Conservation (phyloP, 1,140 invertebrate genomes). For the Antheraea pernyi region DNA sequence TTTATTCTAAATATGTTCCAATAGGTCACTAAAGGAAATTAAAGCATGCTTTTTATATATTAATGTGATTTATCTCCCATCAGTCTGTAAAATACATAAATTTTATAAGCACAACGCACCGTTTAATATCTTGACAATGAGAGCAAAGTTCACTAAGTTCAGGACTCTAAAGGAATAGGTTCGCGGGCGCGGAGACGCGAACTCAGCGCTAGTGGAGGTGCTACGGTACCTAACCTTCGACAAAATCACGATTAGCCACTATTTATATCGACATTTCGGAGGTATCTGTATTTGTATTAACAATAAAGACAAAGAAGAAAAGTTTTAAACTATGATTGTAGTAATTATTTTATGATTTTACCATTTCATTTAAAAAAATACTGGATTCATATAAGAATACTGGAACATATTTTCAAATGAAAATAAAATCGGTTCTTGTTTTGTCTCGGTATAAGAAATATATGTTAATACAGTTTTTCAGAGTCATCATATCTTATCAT, state of each 20-base stretch:
- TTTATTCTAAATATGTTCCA: too few species aligned
- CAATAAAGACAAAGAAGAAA: conserved; percentile 11
- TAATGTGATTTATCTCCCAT: background rate
- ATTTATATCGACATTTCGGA: conserved; percentile 58
- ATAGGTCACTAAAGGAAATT: too few species aligned
- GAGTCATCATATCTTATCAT: too few species aligned
- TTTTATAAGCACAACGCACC: conserved; percentile 58
- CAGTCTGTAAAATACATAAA: conserved; percentile 25
- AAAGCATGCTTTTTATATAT: background rate
- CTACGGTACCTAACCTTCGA: conserved; percentile 47
- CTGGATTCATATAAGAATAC: too few species aligned
- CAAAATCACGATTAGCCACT: conserved; percentile 67
- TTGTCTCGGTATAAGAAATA: too few species aligned
- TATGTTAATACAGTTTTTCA: too few species aligned
- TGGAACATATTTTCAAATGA: too few species aligned
- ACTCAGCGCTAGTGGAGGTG: conserved; percentile 40
- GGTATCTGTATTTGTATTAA: background rate
- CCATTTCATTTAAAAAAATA: background rate
- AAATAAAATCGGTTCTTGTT: too few species aligned
- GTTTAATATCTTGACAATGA: conserved; percentile 71
- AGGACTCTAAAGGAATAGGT: conserved; percentile 68
- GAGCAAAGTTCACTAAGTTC: conserved; percentile 75
- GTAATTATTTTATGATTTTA: background rate
- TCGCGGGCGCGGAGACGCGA: conserved; percentile 53
- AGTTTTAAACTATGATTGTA: background rate